Evolutionary conservation across 2,797 vertebrate species (phyloP), one percentile per base, ranked within the genome.

Genomic region (Valencia hispanica): DNA sequence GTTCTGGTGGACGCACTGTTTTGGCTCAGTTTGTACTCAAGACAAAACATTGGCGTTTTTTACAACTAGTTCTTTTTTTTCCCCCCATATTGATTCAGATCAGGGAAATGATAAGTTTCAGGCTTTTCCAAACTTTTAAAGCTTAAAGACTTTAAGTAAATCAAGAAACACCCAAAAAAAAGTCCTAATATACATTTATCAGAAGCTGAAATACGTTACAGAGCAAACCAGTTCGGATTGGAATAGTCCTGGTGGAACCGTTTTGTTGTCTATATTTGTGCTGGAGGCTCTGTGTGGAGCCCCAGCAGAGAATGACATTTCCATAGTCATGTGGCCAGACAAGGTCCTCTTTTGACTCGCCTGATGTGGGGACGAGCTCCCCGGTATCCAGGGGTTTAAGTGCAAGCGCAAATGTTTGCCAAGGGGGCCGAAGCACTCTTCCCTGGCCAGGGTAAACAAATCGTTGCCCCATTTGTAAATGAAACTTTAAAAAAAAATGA

Each of bases 401-500:
- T 92, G 92, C 71, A 92, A 94, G 94, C 55, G 94, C 88, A 95
- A 96, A 96, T 95, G 94, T 96, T 96, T 95, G 93, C 90, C 0
- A 86, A 94, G 93, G 92, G 65, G 92, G 91, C 90, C 84, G 81
- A 87, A 79, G 88, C 89, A 87, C 92, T 94, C 89, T 93, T 92
- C 89, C 85, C 86, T 87, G 87, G 90, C 91, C 90, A 91, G 89
- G 93, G 94, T 92, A 95, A 96, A 96, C 96, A 96, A 88, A 96
- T 96, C 94, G 94, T 90, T 89, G 92, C 48, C 86, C 93, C 93
- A 96, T 96, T 96, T 96, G 95, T 94, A 95, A 96, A 92, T 93
- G 91, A 93, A 93, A 93, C 92, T 86, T 88, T 80, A 66, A 25
- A 22, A 15, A 30, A 59, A 27, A 72, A 47, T 36, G 34, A 72